Evolutionary conservation across 2,797 vertebrate genomes (phyloP).

Genomic region (Phoebastria nigripes): DNA sequence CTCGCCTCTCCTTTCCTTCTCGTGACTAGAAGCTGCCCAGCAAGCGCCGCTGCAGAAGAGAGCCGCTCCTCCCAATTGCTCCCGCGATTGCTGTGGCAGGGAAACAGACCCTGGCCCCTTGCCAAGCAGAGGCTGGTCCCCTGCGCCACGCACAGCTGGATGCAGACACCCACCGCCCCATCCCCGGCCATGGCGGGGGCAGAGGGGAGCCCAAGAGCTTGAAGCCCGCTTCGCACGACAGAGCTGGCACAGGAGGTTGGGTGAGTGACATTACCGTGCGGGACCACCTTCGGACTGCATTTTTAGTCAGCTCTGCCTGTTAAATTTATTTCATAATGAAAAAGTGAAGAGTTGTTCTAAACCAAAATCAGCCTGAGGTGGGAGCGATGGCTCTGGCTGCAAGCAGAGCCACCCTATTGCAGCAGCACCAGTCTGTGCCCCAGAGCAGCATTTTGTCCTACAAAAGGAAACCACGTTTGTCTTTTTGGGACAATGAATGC

Average conservation of each 20-base stretch:
- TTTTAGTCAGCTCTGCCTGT: background rate
- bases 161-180: background rate
- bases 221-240: background rate
- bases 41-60: rapidly evolving
- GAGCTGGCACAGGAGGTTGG: background rate
- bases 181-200: background rate
- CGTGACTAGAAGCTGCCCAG: background rate
- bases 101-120: background rate
- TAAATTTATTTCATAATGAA: background rate
- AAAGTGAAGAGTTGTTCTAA: background rate
- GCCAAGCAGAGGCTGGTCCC: background rate
- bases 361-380: background rate
- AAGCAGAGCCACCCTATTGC: background rate
- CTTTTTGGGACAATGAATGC: background rate
- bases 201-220: background rate
- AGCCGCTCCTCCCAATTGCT: background rate
- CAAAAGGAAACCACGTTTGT: background rate
- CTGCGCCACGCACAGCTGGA: rapidly evolving
- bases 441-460: background rate
- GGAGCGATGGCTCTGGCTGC: background rate
- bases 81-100: background rate
- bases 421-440: background rate
- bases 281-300: background rate
- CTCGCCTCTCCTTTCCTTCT: background rate
- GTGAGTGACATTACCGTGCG: background rate